These are phyloP conservation scores for Symphodus melops DNA, from an alignment of 2,113 vertebrate species.

Conservation along the genomic window DNA sequence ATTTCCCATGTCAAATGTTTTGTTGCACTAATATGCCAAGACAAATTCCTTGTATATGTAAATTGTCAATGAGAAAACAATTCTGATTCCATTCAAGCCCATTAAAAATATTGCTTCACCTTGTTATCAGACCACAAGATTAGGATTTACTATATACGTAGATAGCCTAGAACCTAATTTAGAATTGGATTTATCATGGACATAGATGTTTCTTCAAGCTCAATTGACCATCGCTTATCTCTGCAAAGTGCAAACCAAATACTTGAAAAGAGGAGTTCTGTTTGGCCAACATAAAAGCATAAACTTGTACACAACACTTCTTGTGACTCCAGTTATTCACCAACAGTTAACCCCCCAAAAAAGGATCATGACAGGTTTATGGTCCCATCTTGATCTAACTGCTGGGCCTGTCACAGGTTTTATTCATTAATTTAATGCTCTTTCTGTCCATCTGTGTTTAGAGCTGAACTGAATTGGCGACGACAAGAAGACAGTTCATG, in stretches of 20 bases:
- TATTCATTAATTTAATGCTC: conserved; percentile 18
- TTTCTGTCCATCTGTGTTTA: conserved; percentile 15
- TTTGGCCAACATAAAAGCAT: conserved; percentile 10
- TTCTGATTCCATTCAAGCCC: too few relatives aligned
- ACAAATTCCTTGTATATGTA: too few relatives aligned
- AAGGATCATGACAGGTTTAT: background rate
- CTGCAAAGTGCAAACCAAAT: conserved; percentile 6
- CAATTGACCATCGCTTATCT: background rate
- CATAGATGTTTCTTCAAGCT: conserved; percentile 3
- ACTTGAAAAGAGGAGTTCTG: background rate
- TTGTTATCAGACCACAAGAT: too few relatives aligned
- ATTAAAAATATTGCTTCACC: too few relatives aligned
- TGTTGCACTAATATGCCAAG: too few relatives aligned
- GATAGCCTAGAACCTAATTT: too few relatives aligned
- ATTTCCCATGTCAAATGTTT: too few relatives aligned
- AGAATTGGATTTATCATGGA: too few relatives aligned
- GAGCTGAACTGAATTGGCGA: conserved; percentile 26
- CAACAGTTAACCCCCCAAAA: background rate
- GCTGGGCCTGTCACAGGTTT: conserved; percentile 23
- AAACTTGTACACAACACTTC: background rate
- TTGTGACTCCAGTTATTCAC: background rate
- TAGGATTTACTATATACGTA: too few relatives aligned
- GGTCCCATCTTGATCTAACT: background rate
- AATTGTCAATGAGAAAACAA: too few relatives aligned
- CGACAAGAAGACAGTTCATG: conserved; percentile 29